phyloP scores from a whole-genome alignment of 2,888 invertebrate genomes.

The Drosophila seclusa region DNA sequence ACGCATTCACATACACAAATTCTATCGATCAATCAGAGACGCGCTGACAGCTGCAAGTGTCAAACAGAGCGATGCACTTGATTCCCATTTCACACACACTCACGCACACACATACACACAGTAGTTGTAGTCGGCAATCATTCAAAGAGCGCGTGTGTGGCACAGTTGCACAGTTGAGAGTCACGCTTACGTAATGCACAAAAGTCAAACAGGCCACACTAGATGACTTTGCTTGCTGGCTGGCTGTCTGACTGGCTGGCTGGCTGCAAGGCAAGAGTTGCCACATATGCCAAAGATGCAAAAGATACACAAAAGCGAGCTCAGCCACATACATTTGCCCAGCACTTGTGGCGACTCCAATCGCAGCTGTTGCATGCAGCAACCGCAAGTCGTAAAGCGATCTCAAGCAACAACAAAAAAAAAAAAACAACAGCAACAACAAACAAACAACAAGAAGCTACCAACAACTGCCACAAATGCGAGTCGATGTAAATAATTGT shows the following conservation, averaged over 20 bases:
- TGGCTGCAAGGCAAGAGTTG: conserved; percentile 33
- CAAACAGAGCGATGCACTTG: conserved; percentile 74
- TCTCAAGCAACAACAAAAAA: conserved; percentile 27
- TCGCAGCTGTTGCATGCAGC: conserved; percentile 47
- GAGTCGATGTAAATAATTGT: conserved; percentile 31
- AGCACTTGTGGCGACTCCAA: conserved; percentile 54
- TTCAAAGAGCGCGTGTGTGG: conserved; percentile 53
- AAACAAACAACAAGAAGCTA: conserved; percentile 17
- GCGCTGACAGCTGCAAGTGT: conserved; percentile 78
- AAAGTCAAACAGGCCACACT: conserved; percentile 73
- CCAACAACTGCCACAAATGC: conserved; percentile 17
- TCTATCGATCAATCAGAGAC: conserved; percentile 68
- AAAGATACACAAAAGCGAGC: conserved; percentile 17
- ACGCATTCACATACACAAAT: conserved; percentile 10
- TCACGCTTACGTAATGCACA: conserved; percentile 70
- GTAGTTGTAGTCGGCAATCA: conserved; percentile 37
- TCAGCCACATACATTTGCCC: conserved; percentile 42
- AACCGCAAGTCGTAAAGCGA: conserved; percentile 59
- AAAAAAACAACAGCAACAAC: conserved; percentile 2
- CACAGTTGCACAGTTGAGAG: conserved; percentile 59
- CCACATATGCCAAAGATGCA: conserved; percentile 65
- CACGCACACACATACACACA: conserved; percentile 13
- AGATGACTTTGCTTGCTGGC: conserved; percentile 9
- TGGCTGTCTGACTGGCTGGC: not conserved
- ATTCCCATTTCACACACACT: conserved; percentile 30